Evolutionary conservation across 2,888 invertebrate species (phyloP), one percentile per base, ranked within the genome.

Genomic region (Athalia cordata): DNA sequence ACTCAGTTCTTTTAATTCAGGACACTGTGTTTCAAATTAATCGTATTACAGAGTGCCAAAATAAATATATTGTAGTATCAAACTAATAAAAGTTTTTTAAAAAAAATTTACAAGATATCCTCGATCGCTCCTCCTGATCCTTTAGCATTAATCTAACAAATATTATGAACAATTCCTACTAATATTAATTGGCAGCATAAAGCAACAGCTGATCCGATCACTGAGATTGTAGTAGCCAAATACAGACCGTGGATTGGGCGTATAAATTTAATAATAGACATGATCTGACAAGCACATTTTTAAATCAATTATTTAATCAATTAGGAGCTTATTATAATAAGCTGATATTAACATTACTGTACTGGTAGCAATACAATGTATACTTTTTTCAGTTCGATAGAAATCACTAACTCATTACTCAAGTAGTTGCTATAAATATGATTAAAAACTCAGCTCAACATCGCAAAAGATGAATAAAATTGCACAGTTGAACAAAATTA

Each of bases 11-110:
- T 67, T 43, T 0, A 72, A 72, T 8, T 72, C 45, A 72, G 70
- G 57, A 72, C n/a, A 57, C 8, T 47, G 15, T 65, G n/a, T 72
- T 59, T 45, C 43, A 67, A 43, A 77, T 77, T 57, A 4, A 66
- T 65, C 65, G 52, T 76, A 74, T 57, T 77, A 77, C 50, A 77
- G 66, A 47, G 77, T 77, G 77, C 77, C 77, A 77, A 77, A 77
- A 57, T 59, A 57, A 66, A 72, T 57, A 47, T 49, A 77, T 66
- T 77, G 67, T 57, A 77, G 67, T 52, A 57, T 65, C 7, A 8
- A 77, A 77, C 47, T 5, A 67, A 77, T 77, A 43, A 67, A 77
- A 77, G 72, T 72, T 57, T 59, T 67, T 1, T 3, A 70, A 65
- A 77, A 57, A 77, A 45, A 9, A 76, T 52, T 5, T 11, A n/a